phyloP scores from a whole-genome alignment of 2,113 vertebrate species.

The Phoxinus phoxinus region DNA sequence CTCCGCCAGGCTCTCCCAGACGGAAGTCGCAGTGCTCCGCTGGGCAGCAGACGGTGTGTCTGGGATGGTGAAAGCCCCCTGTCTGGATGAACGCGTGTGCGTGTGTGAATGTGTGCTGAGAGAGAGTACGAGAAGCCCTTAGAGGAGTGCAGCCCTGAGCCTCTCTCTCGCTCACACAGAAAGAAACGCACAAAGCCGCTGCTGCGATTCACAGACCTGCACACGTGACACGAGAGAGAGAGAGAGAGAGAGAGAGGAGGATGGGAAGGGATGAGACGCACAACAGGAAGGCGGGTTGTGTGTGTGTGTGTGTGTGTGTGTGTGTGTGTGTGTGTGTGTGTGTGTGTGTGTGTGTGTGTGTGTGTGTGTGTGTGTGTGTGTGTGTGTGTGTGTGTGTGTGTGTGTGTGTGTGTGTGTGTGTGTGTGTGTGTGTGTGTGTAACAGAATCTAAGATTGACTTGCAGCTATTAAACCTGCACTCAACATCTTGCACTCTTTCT shows the following conservation, averaged over 20 bases:
- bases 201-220: conserved; percentile 44
- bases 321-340: background rate
- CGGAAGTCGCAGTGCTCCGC: conserved; percentile 3
- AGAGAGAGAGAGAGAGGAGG: background rate
- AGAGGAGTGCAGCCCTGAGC: conserved; percentile 45
- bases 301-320: background rate
- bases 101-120: conserved; percentile 20
- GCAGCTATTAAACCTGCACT: conserved; percentile 30
- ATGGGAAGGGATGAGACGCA: conserved; percentile 13
- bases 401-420: background rate
- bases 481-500: background rate
- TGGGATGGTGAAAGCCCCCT: conserved; percentile 40
- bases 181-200: conserved; percentile 37
- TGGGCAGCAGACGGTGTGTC: conserved; percentile 44
- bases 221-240: conserved; percentile 33
- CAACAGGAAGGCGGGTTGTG: background rate
- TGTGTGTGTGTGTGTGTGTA: background rate
- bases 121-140: conserved; percentile 37
- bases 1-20: conserved; percentile 31
- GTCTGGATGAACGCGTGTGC: conserved; percentile 27
- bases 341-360: background rate
- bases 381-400: background rate
- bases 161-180: conserved; percentile 47
- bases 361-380: background rate
- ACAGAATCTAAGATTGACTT: conserved; percentile 24